Evolutionary conservation across 2,797 vertebrate species (phyloP), one percentile per base, ranked within the genome.

Genomic region (Sternotherus odoratus): DNA sequence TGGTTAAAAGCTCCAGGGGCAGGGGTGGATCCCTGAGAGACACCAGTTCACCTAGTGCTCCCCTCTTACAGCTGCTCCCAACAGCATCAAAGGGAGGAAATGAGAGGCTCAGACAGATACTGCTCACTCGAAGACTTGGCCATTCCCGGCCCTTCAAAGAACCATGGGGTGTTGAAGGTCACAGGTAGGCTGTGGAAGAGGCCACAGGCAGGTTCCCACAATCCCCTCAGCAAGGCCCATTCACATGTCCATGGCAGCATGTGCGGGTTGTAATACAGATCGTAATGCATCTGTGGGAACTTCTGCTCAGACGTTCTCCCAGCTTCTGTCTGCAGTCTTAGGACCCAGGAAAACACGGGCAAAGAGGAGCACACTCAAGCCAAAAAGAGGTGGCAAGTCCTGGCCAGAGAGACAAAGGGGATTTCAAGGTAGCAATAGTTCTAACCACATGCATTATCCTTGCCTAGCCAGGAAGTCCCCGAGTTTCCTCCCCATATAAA

Each of bases 231-330:
- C 54, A 30, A 54, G 75, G 82, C 48, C 66, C 54, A 84, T 91
- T 91, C 90, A 75, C 90, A 92, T 82, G 48, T 77, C 77, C 82
- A 6, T 84, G 90, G 75, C 90, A 92, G 87, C 90, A 92, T 80
- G 90, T 56, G 90, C 54, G 81, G 75, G 66, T 36, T 54, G 26
- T 24, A 74, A 84, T 77, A 48, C 66, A 51, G 85, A 36, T 74
- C 80, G 54, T 56, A 48, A 88, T n/a, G 43, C 7, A 36, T 33
- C 72, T 77, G 66, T 93, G 90, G 90, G 90, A 92, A 92, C 90
- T 53, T n/a, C 39, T 33, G 77, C 66, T 21, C 77, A 56, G 82
- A 24, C 82, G 48, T 77, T 79, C 83, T 85, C 85, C 81, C 81
- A 79, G 43, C 10, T 54, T 43, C 77, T 51, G 30, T 77, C 28